Percentiles rank a stretch among this genome's conserved stretches.
phyloP scores from a whole-genome alignment of 2,888 invertebrate species.

The Lissocephala sabroskyi region DNA sequence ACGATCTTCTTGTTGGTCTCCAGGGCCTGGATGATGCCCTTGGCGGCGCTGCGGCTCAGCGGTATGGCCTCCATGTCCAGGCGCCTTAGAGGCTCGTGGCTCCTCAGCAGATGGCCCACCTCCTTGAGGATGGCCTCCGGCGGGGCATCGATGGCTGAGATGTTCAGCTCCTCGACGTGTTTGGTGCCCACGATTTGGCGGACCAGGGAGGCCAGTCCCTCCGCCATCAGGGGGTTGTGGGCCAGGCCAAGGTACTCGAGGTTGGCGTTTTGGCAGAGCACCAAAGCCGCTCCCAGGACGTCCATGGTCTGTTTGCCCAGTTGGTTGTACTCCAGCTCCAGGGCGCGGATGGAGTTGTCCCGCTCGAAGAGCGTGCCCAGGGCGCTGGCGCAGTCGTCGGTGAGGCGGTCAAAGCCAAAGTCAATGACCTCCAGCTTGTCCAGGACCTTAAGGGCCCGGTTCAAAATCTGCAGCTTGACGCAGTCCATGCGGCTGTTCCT shows the following conservation, averaged over 20 bases:
- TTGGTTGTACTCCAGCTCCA: conserved; percentile 58
- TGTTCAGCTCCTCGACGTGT: conserved; percentile 39
- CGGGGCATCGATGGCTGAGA: conserved; percentile 34
- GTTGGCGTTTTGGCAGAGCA: conserved; percentile 9
- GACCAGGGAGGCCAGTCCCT: conserved; percentile 31
- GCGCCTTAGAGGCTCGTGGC: conserved; percentile 34
- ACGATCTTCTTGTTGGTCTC: conserved; percentile 36
- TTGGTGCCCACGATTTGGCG: conserved; percentile 29
- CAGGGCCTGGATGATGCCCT: conserved; percentile 41
- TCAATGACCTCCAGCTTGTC: conserved; percentile 49
- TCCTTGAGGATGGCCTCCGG: conserved; percentile 14
- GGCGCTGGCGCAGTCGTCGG: conserved; percentile 47
- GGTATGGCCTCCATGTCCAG: conserved; percentile 45
- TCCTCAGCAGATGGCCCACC: conserved; percentile 36
- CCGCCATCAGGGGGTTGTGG: conserved; percentile 45
- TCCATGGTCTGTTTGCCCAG: conserved; percentile 27
- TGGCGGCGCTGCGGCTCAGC: conserved; percentile 17
- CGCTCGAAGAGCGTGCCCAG: conserved; percentile 43
- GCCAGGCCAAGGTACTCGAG: conserved; percentile 56
- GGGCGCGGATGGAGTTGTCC: conserved; percentile 24
- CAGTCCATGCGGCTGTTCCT: conserved; percentile 62
- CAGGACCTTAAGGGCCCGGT: conserved; percentile 36
- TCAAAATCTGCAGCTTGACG: conserved; percentile 45
- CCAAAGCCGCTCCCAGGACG: conserved; percentile 20
- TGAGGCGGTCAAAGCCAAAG: conserved; percentile 55